Evolutionary conservation across 1,140 invertebrate genomes (phyloP).

Genomic region (Sipha flava): DNA sequence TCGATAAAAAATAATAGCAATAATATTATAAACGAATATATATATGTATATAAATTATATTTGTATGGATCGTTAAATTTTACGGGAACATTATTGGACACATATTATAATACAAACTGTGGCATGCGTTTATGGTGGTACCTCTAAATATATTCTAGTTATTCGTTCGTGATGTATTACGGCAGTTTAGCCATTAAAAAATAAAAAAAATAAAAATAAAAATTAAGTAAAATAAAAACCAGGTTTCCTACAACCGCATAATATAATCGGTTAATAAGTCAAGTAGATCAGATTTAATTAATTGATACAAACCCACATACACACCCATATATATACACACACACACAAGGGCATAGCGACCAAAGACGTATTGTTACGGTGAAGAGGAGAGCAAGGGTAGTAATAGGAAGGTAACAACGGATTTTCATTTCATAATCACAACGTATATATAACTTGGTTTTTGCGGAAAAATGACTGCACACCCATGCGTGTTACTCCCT

Average conservation of each 20-base stretch:
- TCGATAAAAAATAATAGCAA: background rate
- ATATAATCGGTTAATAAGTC: background rate
- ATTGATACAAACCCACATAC: background rate
- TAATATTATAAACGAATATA: background rate
- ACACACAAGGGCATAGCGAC: background rate
- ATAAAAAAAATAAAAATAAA: background rate
- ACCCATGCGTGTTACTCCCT: background rate
- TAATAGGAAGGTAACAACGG: no score
- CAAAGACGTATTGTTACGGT: background rate
- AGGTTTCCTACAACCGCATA: background rate
- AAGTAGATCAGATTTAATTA: constrained; percentile 12
- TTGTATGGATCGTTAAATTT: background rate
- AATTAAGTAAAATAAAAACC: background rate
- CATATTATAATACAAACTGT: background rate
- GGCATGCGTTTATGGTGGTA: background rate
- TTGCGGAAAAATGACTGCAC: background rate
- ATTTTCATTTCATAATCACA: background rate
- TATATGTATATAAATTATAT: background rate
- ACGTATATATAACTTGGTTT: background rate
- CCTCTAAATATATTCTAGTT: background rate
- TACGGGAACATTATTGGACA: constrained; percentile 12
- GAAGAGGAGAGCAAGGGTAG: no score
- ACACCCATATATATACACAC: no score
- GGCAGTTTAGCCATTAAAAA: background rate
- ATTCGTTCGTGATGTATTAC: constrained; percentile 14